A percentile compares a stretch with the other conserved stretches of the same genome.
Conservation (phyloP, 2,797 vertebrate species). For the Myotis myotis region DNA sequence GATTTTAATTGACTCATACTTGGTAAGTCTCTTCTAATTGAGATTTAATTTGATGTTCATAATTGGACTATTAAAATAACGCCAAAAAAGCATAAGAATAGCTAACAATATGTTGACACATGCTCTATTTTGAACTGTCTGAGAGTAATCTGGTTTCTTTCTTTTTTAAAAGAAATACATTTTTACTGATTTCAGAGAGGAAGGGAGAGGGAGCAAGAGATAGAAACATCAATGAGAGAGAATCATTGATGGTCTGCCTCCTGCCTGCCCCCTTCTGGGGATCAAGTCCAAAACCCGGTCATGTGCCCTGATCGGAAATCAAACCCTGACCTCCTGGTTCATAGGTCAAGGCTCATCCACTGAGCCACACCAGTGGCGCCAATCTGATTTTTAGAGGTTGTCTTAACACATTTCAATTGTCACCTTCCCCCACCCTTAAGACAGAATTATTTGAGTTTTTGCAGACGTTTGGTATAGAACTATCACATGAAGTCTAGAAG, state of each 20-base stretch:
- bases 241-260: too few species aligned
- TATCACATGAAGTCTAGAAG: background rate
- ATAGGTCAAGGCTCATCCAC: too few species aligned
- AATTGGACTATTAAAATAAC: background rate
- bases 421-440: background rate
- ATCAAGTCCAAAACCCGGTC: too few species aligned
- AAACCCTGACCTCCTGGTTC: too few species aligned
- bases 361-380: background rate
- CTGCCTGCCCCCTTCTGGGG: too few species aligned
- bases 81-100: background rate
- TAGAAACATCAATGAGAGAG: too few species aligned
- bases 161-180: too few species aligned
- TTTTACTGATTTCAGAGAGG: too few species aligned
- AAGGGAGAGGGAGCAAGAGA: too few species aligned
- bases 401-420: background rate
- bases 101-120: background rate
- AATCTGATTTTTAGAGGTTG: background rate
- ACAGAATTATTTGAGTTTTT: slow-evolving; percentile 5
- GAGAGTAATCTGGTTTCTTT: background rate
- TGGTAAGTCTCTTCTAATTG: background rate
- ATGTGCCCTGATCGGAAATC: too few species aligned
- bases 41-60: background rate
- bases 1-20: background rate
- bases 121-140: background rate
- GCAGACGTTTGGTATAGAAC: background rate